Base-by-base conservation (phyloP, 1,140 invertebrate genomes). In the Neodiprion fabricii region DNA sequence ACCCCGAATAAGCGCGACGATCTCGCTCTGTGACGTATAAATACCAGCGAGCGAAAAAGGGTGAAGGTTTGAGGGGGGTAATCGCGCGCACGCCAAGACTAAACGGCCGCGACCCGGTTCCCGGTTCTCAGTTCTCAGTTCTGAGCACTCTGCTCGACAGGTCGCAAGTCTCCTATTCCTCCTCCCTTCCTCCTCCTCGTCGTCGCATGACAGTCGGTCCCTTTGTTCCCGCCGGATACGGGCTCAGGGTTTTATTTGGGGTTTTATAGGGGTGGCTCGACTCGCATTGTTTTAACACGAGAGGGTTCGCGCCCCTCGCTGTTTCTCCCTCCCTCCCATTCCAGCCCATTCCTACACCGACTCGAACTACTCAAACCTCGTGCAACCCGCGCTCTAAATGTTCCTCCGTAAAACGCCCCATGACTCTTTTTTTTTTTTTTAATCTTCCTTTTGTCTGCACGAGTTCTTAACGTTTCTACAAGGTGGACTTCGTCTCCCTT, bases 231-330 rank as follows among this genome's bases (percentile, higher is more conserved):
- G n/a, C 11, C 53, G 53, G 53, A 61, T 61, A 61, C 53, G 53
- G 53, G 53, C 53, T 61, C n/a, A 61, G 53, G 53, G 53, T 61
- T 61, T 61, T 61, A 61, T 61, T 61, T 61, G 53, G 53, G 53
- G 53, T 61, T 61, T 61, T 61, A 61, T 9, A 17, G n/a, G 53
- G 53, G 53, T 61, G 53, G 53, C 53, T 61, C 53, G 11, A 9
- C 53, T 12, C 11, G 76, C 75, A 77, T 77, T 77, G 76, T 77
- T 77, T 74, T 65, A 77, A 76, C 68, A 74, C 76, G 74, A 61
- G 74, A 77, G 71, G 73, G 75, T 77, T 77, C 76, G 74, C 70
- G 71, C 50, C 72, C 70, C 53, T 17, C 53, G 28, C 28, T 40
- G 28, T 40, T 40, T 5, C 28, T 1, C 28, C 28, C 28, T 40